These are phyloP conservation scores for Argopecten irradians DNA, from an alignment of 1,140 invertebrate species.

Conservation along the genomic window DNA sequence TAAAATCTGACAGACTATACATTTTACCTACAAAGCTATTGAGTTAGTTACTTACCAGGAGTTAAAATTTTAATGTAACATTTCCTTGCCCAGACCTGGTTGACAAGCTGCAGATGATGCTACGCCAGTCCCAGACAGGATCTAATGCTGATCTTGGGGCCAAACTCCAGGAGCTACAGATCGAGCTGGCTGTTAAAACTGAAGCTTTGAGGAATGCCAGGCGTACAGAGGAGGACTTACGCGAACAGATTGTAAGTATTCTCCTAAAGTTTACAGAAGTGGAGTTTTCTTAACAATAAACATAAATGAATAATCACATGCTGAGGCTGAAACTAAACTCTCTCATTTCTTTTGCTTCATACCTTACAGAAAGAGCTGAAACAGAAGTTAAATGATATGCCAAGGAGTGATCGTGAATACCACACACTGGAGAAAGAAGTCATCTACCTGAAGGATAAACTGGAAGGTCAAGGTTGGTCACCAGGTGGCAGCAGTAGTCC, in stretches of 20 bases:
- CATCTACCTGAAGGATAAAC: constrained; percentile 29
- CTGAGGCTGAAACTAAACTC: neutral
- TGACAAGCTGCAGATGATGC: constrained; percentile 1
- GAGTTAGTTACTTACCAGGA: too few relatives aligned
- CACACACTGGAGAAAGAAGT: constrained; percentile 37
- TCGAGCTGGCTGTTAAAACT: constrained; percentile 45
- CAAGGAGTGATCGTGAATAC: constrained; percentile 17
- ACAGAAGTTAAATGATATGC: constrained; percentile 21
- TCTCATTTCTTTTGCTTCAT: neutral
- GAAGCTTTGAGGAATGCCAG: constrained; percentile 42
- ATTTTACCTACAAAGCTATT: too few relatives aligned
- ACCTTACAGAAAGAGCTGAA: constrained; percentile 20
- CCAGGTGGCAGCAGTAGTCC: neutral
- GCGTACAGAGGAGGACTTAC: constrained; percentile 39
- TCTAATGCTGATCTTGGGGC: constrained; percentile 39
- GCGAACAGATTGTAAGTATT: constrained; percentile 42
- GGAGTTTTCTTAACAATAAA: constrained; percentile 27
- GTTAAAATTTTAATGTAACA: too few relatives aligned
- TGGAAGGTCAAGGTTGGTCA: constrained; percentile 19
- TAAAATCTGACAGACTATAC: too few relatives aligned
- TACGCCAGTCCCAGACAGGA: constrained; percentile 38
- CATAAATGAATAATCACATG: constrained; percentile 10
- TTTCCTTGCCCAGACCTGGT: neutral
- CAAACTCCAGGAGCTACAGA: constrained; percentile 47
- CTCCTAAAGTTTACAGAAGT: neutral